Evolutionary conservation across 2,888 invertebrate genomes (phyloP).

Genomic region (Ophion ventricosus): DNA sequence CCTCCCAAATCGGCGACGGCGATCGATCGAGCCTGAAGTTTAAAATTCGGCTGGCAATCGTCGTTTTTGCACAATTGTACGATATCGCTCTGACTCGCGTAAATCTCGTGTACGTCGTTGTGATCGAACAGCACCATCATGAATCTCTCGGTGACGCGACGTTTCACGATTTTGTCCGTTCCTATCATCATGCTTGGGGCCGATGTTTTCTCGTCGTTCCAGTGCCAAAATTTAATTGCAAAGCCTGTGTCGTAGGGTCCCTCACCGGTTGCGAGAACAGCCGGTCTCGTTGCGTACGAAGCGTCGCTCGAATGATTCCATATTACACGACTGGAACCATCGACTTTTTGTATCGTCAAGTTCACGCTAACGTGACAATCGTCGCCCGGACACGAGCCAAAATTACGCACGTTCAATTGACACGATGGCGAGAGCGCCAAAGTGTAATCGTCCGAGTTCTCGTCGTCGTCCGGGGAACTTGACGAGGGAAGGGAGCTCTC

Average conservation of each 20-base stretch:
- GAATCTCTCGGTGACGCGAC: constrained; percentile 88
- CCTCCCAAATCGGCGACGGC: constrained; percentile 89
- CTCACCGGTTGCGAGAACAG: constrained; percentile 84
- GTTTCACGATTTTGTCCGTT: constrained; percentile 66
- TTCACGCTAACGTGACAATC: constrained; percentile 86
- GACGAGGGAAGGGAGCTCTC: constrained; percentile 33
- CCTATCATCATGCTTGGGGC: constrained; percentile 10
- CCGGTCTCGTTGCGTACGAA: constrained; percentile 90
- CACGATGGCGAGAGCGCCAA: constrained; percentile 76
- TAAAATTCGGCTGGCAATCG: constrained; percentile 90
- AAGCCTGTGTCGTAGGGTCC: constrained; percentile 88
- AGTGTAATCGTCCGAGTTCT: constrained; percentile 63
- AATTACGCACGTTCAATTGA: constrained; percentile 88
- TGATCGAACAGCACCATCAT: constrained; percentile 92
- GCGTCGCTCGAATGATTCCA: constrained; percentile 87
- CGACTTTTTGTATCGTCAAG: constrained; percentile 84
- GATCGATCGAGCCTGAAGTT: constrained; percentile 89
- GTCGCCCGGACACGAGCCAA: constrained; percentile 88
- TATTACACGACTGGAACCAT: constrained; percentile 84
- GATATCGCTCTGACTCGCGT: constrained; percentile 91
- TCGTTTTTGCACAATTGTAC: constrained; percentile 88
- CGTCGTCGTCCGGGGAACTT: constrained; percentile 55
- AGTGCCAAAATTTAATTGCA: constrained; percentile 93
- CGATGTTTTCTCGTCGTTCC: constrained; percentile 85
- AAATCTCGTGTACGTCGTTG: constrained; percentile 89